Conservation (phyloP, 2,888 invertebrate genomes). For the Drosophila imparisetae region DNA sequence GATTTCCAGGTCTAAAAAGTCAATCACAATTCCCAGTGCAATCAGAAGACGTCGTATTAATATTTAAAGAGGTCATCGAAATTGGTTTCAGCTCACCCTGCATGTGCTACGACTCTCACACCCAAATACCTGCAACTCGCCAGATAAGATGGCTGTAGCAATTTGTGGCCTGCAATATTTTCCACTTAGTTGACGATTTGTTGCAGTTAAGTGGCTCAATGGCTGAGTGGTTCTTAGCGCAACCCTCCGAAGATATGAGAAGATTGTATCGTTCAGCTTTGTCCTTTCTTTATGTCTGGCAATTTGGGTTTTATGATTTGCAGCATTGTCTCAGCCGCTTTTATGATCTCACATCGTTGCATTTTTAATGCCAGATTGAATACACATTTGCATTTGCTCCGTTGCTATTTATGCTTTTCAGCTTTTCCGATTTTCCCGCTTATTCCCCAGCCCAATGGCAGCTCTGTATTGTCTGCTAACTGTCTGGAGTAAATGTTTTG, state of each 20-base stretch:
- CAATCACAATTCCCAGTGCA: slow-evolving; percentile 84
- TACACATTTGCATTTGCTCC: slow-evolving; percentile 61
- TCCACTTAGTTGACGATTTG: slow-evolving; percentile 76
- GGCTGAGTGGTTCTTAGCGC: slow-evolving; percentile 21
- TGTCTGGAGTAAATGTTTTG: slow-evolving; percentile 50
- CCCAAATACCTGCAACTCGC: slow-evolving; percentile 34
- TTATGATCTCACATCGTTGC: slow-evolving; percentile 54
- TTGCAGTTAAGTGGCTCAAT: slow-evolving; percentile 67
- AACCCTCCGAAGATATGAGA: slow-evolving; percentile 17
- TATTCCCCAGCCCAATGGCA: slow-evolving; percentile 32
- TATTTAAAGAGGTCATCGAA: slow-evolving; percentile 83
- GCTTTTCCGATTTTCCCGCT: slow-evolving; percentile 19
- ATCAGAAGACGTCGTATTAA: slow-evolving; percentile 82
- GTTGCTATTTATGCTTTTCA: slow-evolving; percentile 49
- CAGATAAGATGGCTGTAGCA: slow-evolving; percentile 65
- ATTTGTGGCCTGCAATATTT: slow-evolving; percentile 78
- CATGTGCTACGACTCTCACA: not conserved
- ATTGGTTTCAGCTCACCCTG: slow-evolving; percentile 59
- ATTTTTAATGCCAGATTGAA: slow-evolving; percentile 73
- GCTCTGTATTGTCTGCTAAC: slow-evolving; percentile 44
- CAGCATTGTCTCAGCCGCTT: slow-evolving; percentile 44
- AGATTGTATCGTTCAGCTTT: slow-evolving; percentile 29
- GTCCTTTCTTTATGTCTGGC: slow-evolving; percentile 60
- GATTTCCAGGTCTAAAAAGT: slow-evolving; percentile 77
- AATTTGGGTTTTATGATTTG: slow-evolving; percentile 73